These are phyloP conservation scores for Rhagonycha fulva DNA, from an alignment of 2,888 invertebrate species.

Conservation along the genomic window DNA sequence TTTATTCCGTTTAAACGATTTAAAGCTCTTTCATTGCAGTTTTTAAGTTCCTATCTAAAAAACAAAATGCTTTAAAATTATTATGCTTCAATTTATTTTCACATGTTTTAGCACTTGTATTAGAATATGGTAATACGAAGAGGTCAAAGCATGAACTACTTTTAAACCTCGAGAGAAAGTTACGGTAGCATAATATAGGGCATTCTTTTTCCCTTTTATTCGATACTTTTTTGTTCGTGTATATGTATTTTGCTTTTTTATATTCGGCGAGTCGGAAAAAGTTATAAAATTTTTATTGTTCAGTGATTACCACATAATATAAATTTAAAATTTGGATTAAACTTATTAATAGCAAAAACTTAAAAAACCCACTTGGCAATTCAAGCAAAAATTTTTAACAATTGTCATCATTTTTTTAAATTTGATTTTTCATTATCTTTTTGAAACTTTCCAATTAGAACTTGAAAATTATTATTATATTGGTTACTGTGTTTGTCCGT, in stretches of 20 bases:
- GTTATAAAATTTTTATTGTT: neutral
- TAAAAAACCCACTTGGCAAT: neutral
- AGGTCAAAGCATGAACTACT: slow-evolving; percentile 16
- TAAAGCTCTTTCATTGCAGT: neutral
- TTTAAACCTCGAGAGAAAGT: slow-evolving; percentile 22
- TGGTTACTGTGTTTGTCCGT: neutral
- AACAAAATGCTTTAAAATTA: neutral
- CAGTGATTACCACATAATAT: neutral
- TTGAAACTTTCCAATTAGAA: neutral
- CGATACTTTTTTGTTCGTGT: neutral
- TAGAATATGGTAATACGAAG: slow-evolving; percentile 12
- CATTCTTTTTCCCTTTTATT: slow-evolving; percentile 28
- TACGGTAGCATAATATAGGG: slow-evolving; percentile 15
- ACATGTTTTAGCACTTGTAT: slow-evolving; percentile 4
- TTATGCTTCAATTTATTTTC: neutral
- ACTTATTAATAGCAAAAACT: neutral
- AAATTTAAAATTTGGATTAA: neutral
- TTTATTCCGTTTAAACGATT: neutral
- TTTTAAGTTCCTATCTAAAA: neutral
- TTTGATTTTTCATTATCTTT: neutral
- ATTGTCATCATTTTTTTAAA: neutral
- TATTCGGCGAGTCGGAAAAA: neutral
- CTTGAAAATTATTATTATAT: neutral
- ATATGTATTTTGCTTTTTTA: too few species aligned
- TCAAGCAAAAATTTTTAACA: neutral